A percentile compares a stretch with the other conserved stretches of the same genome.
Conservation (phyloP, 2,888 invertebrate genomes). For the Lepeophtheirus nordmannii region DNA sequence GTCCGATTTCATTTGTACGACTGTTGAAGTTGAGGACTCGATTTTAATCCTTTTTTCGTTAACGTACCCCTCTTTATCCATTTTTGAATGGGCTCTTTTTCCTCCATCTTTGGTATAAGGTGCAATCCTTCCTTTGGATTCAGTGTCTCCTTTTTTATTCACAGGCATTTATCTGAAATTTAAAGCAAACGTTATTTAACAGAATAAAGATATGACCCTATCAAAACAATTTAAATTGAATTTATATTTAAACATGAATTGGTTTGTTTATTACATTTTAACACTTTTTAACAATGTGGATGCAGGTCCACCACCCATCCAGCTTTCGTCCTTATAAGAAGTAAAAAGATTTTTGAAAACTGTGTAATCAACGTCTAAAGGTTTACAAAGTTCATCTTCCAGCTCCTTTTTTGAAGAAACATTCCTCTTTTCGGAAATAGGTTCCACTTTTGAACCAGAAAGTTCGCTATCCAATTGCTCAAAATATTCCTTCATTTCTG, state of each 20-base stretch:
- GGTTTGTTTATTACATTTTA: not conserved
- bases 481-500: conserved; percentile 17
- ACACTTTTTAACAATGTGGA: conserved; percentile 15
- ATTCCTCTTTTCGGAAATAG: not conserved
- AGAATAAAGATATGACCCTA: no score
- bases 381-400: conserved; percentile 6
- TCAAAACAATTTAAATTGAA: no score
- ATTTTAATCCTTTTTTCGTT: not conserved
- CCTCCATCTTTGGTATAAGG: conserved; percentile 20
- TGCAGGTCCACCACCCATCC: conserved; percentile 10
- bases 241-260: no score
- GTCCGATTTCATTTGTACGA: conserved; percentile 25
- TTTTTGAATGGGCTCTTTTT: not conserved
- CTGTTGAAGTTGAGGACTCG: not conserved
- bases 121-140: conserved; percentile 9
- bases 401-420: not conserved
- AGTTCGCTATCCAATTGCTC: not conserved
- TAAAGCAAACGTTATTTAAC: not conserved
- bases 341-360: conserved; percentile 15
- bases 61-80: not conserved
- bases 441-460: not conserved
- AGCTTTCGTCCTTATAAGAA: conserved; percentile 7
- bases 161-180: conserved; percentile 6
- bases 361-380: conserved; percentile 16
- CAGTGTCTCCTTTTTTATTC: not conserved